Evolutionary conservation across 2,113 vertebrate species (phyloP).

Genomic region (Mastomys coucha): DNA sequence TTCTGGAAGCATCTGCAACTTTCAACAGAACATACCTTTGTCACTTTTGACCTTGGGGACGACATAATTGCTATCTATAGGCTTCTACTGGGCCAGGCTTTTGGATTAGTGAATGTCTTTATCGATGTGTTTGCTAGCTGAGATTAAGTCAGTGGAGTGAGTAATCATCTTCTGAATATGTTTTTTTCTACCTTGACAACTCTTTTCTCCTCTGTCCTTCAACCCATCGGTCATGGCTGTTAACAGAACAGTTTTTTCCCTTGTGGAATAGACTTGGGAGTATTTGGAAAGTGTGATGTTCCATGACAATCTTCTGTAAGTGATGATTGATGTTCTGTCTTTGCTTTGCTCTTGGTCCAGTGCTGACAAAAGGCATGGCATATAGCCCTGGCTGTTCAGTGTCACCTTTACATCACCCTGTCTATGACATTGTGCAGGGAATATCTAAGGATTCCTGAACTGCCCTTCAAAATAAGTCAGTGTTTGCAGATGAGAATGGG

Average conservation of each 20-base stretch:
- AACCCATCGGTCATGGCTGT: rapidly evolving
- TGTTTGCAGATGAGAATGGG: neutral
- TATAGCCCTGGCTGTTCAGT: neutral
- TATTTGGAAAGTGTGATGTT: neutral
- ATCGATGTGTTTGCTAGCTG: neutral
- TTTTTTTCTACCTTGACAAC: neutral
- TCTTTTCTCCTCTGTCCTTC: neutral
- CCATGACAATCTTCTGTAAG: neutral
- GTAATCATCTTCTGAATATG: neutral
- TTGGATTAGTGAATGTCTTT: neutral
- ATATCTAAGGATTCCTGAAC: neutral
- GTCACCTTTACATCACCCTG: neutral
- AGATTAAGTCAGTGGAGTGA: neutral
- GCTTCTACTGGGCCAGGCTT: neutral
- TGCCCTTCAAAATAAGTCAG: neutral
- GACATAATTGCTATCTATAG: neutral
- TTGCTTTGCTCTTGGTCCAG: neutral
- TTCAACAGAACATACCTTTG: neutral
- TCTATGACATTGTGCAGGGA: neutral
- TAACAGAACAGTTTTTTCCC: neutral
- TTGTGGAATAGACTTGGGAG: neutral
- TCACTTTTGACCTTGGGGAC: slow-evolving; percentile 16
- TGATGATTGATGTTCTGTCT: neutral
- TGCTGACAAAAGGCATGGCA: neutral
- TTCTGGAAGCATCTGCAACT: neutral